These are phyloP conservation scores for Molossus alvarezi DNA, from an alignment of 2,797 vertebrate species.

Conservation along the genomic window DNA sequence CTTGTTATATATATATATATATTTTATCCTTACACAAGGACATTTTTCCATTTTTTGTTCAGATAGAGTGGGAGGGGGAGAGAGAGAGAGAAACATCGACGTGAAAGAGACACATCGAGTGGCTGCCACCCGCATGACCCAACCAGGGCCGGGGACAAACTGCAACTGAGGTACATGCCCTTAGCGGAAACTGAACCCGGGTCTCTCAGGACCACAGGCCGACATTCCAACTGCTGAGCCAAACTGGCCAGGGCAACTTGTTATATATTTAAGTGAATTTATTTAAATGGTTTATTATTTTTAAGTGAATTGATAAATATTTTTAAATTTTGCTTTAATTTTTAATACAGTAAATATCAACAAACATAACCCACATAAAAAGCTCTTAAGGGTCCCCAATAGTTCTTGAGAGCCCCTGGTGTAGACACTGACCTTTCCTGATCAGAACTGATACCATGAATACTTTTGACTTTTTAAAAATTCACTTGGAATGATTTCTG, in stretches of 20 bases:
- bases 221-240: too few species aligned
- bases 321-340: background rate
- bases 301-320: constrained; percentile 54
- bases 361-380: background rate
- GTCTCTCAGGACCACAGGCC: too few species aligned
- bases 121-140: too few species aligned
- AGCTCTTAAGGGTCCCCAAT: background rate
- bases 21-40: too few species aligned
- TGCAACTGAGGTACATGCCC: too few species aligned
- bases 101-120: too few species aligned
- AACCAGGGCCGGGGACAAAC: too few species aligned
- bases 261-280: background rate
- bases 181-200: too few species aligned
- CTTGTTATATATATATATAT: background rate
- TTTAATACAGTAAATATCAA: background rate
- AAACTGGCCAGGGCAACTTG: background rate
- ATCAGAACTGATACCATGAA: background rate
- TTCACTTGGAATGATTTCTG: constrained; percentile 50
- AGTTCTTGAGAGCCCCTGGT: background rate
- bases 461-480: background rate
- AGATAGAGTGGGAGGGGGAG: too few species aligned
- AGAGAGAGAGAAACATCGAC: too few species aligned
- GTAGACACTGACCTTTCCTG: background rate
- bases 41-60: too few species aligned
- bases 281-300: constrained; percentile 21